Evolutionary conservation across 1,140 invertebrate genomes (phyloP).

Genomic region (Drosophila orena): DNA sequence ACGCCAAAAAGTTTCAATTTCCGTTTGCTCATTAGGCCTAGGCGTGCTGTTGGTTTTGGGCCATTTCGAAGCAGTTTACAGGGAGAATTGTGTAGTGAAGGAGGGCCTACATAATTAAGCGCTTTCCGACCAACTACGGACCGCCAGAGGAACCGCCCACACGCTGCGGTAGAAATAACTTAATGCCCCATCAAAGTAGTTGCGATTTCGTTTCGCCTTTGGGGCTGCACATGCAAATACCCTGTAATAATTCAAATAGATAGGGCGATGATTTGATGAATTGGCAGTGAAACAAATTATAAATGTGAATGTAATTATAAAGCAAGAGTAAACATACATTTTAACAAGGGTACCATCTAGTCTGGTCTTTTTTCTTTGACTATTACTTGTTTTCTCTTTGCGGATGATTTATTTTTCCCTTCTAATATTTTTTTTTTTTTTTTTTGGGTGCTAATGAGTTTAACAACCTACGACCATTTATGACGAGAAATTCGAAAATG

Average conservation of each 20-base stretch:
- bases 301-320: no score
- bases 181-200: constrained; percentile 40
- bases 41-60: constrained; percentile 32
- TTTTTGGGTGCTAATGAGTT: constrained; percentile 61
- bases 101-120: constrained; percentile 56
- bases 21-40: constrained; percentile 64
- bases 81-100: constrained; percentile 3
- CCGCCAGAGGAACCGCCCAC: constrained; percentile 26
- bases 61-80: background rate
- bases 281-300: no score
- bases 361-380: background rate
- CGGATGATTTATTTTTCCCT: constrained; percentile 30
- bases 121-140: constrained; percentile 34
- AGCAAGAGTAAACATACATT: no score
- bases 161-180: constrained; percentile 26
- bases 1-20: constrained; percentile 67
- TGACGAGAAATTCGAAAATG: constrained; percentile 44
- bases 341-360: background rate
- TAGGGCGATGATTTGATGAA: no score
- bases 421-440: constrained; percentile 21
- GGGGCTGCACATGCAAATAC: constrained; percentile 36
- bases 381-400: constrained; percentile 27
- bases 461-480: constrained; percentile 61
- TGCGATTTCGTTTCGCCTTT: constrained; percentile 34
- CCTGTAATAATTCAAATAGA: background rate